phyloP scores from a whole-genome alignment of 2,113 vertebrate species.

The Pseudonaja textilis region DNA sequence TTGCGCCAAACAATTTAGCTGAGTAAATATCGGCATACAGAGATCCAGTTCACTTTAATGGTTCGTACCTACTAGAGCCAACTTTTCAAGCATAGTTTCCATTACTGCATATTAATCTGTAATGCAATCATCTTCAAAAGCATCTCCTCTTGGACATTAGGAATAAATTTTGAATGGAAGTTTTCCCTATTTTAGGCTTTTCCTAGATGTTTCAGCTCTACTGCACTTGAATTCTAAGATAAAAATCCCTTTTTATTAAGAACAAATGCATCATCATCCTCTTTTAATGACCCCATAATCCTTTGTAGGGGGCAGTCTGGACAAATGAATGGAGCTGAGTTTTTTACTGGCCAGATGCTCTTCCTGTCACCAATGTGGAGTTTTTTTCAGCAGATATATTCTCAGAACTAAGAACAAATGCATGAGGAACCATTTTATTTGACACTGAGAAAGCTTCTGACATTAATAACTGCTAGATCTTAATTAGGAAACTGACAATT shows the following conservation, averaged over 20 bases:
- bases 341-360: too few species aligned
- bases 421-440: conserved; percentile 29
- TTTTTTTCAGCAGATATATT: too few species aligned
- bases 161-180: rapidly evolving
- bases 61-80: not conserved
- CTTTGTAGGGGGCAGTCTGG: too few species aligned
- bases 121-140: not conserved
- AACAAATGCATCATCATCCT: not conserved
- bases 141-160: rapidly evolving
- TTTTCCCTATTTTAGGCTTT: not conserved
- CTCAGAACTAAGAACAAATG: conserved; percentile 37
- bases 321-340: too few species aligned
- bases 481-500: conserved; percentile 56
- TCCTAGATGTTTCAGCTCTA: not conserved
- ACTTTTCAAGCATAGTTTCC: not conserved
- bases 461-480: conserved; percentile 49
- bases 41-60: not conserved
- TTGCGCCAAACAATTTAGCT: not conserved
- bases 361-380: too few species aligned
- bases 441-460: conserved; percentile 53
- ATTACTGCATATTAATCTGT: not conserved
- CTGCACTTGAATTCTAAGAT: not conserved
- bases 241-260: conserved; percentile 39
- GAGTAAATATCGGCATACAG: not conserved
- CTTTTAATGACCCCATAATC: too few species aligned